These are phyloP conservation scores for Megatriorchis doriae DNA, from an alignment of 2,113 vertebrate species.

Conservation along the genomic window DNA sequence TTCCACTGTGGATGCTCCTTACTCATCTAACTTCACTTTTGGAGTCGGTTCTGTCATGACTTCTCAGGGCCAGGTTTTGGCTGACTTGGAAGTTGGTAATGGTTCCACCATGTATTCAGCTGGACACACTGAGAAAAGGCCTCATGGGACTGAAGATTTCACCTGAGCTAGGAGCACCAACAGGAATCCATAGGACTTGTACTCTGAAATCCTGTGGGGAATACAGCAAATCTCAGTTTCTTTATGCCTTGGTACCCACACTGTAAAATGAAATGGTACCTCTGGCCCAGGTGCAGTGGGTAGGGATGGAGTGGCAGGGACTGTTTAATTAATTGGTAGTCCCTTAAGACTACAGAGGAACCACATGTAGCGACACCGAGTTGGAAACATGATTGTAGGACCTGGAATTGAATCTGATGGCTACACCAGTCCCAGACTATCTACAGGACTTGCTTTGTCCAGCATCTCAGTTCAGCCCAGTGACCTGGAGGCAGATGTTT, in stretches of 20 bases:
- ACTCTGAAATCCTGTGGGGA: neutral
- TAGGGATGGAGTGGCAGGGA: neutral
- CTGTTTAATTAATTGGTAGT: neutral
- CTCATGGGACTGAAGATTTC: neutral
- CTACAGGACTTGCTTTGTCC: neutral
- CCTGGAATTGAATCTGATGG: neutral
- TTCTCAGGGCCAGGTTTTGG: neutral
- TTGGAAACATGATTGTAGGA: neutral
- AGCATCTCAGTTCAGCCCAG: neutral
- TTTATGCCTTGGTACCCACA: neutral
- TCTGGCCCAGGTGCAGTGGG: neutral
- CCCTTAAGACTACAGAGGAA: neutral
- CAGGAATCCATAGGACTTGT: neutral
- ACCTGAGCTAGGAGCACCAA: neutral
- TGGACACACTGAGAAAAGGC: neutral
- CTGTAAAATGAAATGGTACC: neutral
- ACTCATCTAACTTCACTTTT: neutral
- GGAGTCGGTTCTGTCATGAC: neutral
- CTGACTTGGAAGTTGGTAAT: neutral
- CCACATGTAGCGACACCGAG: neutral
- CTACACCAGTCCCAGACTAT: neutral
- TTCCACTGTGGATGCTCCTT: neutral
- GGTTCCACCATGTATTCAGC: neutral
- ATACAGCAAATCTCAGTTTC: neutral
- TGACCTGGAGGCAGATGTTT: neutral